A percentile compares a stretch with the other conserved stretches of the same genome.
These are phyloP conservation scores for Holocentrus rufus DNA, from an alignment of 2,797 vertebrate genomes.

Conservation along the genomic window DNA sequence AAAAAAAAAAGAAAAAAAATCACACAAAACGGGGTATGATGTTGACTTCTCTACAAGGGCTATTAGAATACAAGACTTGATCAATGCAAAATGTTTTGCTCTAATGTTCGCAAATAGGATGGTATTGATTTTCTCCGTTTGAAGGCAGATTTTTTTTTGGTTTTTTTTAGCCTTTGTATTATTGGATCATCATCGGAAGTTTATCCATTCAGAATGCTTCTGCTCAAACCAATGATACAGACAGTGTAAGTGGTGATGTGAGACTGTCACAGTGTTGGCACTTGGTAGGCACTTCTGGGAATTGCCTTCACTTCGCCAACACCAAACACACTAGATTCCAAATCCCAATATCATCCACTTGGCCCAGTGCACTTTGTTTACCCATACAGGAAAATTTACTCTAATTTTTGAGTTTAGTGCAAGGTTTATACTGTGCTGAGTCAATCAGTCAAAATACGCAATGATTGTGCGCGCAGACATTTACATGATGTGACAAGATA, in stretches of 20 bases:
- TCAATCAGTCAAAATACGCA: neutral
- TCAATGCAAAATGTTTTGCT: slow-evolving; percentile 29
- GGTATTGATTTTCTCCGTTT: slow-evolving; percentile 3
- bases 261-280: neutral
- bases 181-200: slow-evolving; percentile 3
- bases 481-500: slow-evolving; percentile 10
- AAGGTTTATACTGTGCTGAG: neutral
- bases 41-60: slow-evolving; percentile 65
- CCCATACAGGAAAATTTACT: neutral
- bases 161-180: slow-evolving; percentile 10
- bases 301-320: slow-evolving; percentile 13
- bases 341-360: slow-evolving; percentile 7
- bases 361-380: slow-evolving; percentile 12
- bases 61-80: slow-evolving; percentile 41
- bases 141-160: slow-evolving; percentile 20
- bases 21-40: slow-evolving; percentile 7
- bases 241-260: slow-evolving; percentile 11
- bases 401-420: slow-evolving; percentile 10
- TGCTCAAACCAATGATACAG: slow-evolving; percentile 14
- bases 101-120: slow-evolving; percentile 2
- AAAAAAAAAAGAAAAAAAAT: neutral
- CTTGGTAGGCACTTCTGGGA: neutral
- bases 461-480: slow-evolving; percentile 2
- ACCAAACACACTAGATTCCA: slow-evolving; percentile 31
- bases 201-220: slow-evolving; percentile 5